Evolutionary conservation across 2,888 invertebrate genomes (phyloP).

Genomic region (Poecilus cupreus): DNA sequence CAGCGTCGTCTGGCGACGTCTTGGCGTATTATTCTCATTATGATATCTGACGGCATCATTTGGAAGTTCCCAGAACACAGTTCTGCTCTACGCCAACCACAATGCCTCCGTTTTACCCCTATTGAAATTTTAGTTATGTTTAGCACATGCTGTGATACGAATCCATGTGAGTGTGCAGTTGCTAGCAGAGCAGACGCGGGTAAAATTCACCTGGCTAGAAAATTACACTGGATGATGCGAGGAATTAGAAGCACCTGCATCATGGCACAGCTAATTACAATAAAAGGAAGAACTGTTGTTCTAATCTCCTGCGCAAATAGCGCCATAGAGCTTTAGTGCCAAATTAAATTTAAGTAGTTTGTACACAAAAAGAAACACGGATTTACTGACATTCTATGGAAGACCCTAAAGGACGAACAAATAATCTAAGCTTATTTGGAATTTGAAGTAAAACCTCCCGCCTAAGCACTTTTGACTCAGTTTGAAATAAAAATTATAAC

Average conservation of each 20-base stretch:
- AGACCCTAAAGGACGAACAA: too few species aligned
- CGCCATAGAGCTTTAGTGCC: slow-evolving; percentile 25
- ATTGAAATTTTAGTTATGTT: slow-evolving; percentile 54
- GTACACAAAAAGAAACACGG: slow-evolving; percentile 16
- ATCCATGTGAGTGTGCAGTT: not conserved
- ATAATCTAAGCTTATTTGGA: too few species aligned
- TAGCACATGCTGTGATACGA: slow-evolving; percentile 32
- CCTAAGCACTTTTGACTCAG: too few species aligned
- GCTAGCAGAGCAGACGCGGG: not conserved
- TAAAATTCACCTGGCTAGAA: slow-evolving; percentile 42
- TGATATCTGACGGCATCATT: slow-evolving; percentile 48
- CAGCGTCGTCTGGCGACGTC: not conserved
- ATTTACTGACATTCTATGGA: not conserved
- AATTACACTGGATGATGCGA: slow-evolving; percentile 22
- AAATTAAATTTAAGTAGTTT: slow-evolving; percentile 40
- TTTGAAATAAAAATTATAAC: too few species aligned
- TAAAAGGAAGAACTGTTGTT: slow-evolving; percentile 14
- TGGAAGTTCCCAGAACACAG: slow-evolving; percentile 25
- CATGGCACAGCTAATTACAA: slow-evolving; percentile 25
- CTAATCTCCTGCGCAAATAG: slow-evolving; percentile 33
- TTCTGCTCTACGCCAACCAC: slow-evolving; percentile 12
- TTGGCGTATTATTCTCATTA: slow-evolving; percentile 41
- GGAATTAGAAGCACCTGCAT: slow-evolving; percentile 41
- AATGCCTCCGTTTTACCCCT: not conserved
- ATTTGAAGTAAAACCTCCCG: too few species aligned